Base-by-base conservation (phyloP, 2,113 vertebrate species). In the Cygnus atratus region DNA sequence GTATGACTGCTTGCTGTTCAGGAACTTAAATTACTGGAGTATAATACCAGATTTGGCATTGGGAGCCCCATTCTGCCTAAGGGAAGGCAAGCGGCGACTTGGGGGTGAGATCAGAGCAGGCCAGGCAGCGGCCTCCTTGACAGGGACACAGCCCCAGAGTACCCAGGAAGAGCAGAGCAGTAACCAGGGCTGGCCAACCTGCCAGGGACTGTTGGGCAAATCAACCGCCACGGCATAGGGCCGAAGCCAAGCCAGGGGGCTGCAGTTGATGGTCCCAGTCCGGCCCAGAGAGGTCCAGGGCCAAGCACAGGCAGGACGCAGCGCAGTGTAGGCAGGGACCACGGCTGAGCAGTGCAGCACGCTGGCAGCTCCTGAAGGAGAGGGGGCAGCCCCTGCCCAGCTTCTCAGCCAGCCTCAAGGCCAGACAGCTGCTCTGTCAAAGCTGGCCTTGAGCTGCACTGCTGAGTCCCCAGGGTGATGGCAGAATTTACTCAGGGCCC, bases 291-390 rank as follows among this genome's bases (percentile, higher is more conserved):
- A 39, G 20, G 22, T 20, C 22, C 14, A 6, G 11, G 22, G 41
- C 18, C 24, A 62, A 80, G 31, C 28, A 71, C 13, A 73, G 41
- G 8, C 10, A 18, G 10, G 44, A 46, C 39, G 33, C 19, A n/a
- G 5, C 0, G 0, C 16, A 57, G 24, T 15, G 75, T 31, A 37
- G 48, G 21, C 33, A 77, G 15, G 26, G 28, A 46, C 13, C 18
- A 21, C 1, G 3, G 20, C 7, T 3, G 35, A 46, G 15, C 1
- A 1, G 12, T 28, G 70, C n/a, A 20, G 61, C 50, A 26, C 35
- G 25, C 71, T 35, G 1, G 1, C 11, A 48, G 17, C 11, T 59
- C 33, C 46, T 48, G 33, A 57, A 33, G 22, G 13, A 88, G 50
- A 61, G 7, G 7, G 18, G 3, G 0, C 76, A 84, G 58, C 24